A percentile compares a stretch with the other conserved stretches of the same genome.
Conservation (phyloP, 2,888 invertebrate species). For the Gibbula magus region DNA sequence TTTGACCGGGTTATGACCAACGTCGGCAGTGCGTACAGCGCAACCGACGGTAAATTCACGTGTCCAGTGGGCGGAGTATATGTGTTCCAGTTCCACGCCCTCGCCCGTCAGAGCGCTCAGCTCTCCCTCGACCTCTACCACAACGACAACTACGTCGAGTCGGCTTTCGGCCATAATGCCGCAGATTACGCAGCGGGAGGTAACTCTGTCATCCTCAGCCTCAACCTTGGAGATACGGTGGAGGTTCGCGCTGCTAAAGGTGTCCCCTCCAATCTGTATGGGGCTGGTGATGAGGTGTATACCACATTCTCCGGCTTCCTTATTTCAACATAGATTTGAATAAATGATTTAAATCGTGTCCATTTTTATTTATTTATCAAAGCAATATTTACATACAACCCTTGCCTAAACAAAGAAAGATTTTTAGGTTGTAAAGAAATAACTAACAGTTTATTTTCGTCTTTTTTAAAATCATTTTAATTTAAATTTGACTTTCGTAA, state of each 20-base stretch:
- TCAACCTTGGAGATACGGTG: conserved; percentile 29
- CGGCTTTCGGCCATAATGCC: conserved; percentile 53
- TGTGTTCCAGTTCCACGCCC: conserved; percentile 53
- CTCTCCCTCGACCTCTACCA: conserved; percentile 58
- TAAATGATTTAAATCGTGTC: background rate
- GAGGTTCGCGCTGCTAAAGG: conserved; percentile 43
- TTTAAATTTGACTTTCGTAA: no score
- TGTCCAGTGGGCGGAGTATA: conserved; percentile 41
- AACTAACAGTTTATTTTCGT: no score
- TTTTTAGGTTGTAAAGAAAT: no score
- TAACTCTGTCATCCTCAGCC: conserved; percentile 33
- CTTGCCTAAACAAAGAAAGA: no score
- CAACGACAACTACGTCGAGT: conserved; percentile 54
- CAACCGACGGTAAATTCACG: conserved; percentile 43
- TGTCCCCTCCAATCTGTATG: conserved; percentile 41
- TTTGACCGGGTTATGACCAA: conserved; percentile 49
- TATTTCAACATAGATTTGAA: conserved; percentile 25
- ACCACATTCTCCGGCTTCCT: conserved; percentile 54
- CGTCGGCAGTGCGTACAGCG: conserved; percentile 45
- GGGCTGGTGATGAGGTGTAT: conserved; percentile 48
- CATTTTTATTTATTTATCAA: no score
- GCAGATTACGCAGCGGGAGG: conserved; percentile 53
- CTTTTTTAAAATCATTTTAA: no score
- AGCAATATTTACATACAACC: no score
- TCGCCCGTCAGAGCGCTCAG: conserved; percentile 42